Conservation (phyloP, 2,113 vertebrate species). For the Morone saxatilis region DNA sequence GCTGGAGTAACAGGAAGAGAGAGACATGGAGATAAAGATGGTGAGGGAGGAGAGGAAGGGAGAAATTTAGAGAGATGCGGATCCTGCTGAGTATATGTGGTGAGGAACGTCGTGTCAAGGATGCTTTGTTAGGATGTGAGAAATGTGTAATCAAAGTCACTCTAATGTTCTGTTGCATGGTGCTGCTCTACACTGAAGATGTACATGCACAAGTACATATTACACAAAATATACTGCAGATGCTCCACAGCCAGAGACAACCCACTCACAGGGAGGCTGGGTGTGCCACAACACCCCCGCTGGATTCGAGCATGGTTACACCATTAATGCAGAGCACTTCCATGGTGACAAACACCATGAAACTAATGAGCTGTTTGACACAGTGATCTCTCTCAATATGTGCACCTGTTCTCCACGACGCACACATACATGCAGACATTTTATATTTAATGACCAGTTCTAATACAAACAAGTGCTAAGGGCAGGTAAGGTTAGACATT, state of each 20-base stretch:
- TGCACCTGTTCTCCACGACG: constrained; percentile 49
- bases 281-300: constrained; percentile 48
- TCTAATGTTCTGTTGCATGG: constrained; percentile 67
- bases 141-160: constrained; percentile 76
- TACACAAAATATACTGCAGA: constrained; percentile 63
- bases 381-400: constrained; percentile 49
- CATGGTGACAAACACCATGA: constrained; percentile 70
- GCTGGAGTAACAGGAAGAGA: constrained; percentile 12
- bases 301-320: constrained; percentile 49
- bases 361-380: constrained; percentile 80
- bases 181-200: constrained; percentile 44
- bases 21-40: constrained; percentile 5
- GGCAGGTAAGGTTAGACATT: neutral
- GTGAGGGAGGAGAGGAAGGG: constrained; percentile 11
- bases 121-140: constrained; percentile 71
- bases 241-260: constrained; percentile 55
- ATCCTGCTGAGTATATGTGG: constrained; percentile 54
- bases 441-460: constrained; percentile 32
- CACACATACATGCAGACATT: neutral
- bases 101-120: constrained; percentile 55
- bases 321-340: constrained; percentile 56
- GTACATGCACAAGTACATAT: constrained; percentile 65
- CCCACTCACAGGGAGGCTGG: constrained; percentile 44
- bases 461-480: constrained; percentile 4
- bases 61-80: constrained; percentile 26